Conservation (phyloP, 2,888 invertebrate species). For the Drosophila pseudotakahashii region DNA sequence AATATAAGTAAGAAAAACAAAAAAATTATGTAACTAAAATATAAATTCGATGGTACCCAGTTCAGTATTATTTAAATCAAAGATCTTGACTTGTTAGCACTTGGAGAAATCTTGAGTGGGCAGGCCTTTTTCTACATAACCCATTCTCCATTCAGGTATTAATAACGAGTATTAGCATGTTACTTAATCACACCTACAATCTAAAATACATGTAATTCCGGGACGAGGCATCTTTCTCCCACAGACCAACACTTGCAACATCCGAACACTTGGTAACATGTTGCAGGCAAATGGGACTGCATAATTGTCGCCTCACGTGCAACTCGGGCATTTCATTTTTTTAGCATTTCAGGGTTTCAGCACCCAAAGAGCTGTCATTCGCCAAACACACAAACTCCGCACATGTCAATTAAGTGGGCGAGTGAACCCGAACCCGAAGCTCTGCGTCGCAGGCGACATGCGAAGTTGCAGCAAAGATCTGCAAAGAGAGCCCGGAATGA, state of each 20-base stretch:
- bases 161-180: constrained; percentile 37
- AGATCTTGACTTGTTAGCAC: constrained; percentile 11
- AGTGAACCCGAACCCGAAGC: constrained; percentile 62
- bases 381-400: constrained; percentile 37
- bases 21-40: too few relatives aligned
- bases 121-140: neutral
- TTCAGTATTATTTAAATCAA: neutral
- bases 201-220: constrained; percentile 29
- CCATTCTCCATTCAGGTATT: constrained; percentile 1
- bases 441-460: constrained; percentile 62
- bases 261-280: constrained; percentile 41
- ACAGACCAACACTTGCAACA: constrained; percentile 27
- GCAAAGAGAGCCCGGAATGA: constrained; percentile 55
- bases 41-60: too few relatives aligned
- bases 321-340: constrained; percentile 54
- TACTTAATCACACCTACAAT: constrained; percentile 28
- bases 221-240: constrained; percentile 28
- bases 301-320: constrained; percentile 74
- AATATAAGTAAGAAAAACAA: too few relatives aligned
- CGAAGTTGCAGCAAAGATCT: constrained; percentile 59
- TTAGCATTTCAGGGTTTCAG: constrained; percentile 32
- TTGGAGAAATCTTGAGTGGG: neutral
- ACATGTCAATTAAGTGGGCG: constrained; percentile 74
- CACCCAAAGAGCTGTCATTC: constrained; percentile 59
- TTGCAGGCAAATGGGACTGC: constrained; percentile 25